Evolutionary conservation across 2,113 vertebrate species (phyloP), one percentile per base, ranked within the genome.

Genomic region (Plestiodon gilberti): DNA sequence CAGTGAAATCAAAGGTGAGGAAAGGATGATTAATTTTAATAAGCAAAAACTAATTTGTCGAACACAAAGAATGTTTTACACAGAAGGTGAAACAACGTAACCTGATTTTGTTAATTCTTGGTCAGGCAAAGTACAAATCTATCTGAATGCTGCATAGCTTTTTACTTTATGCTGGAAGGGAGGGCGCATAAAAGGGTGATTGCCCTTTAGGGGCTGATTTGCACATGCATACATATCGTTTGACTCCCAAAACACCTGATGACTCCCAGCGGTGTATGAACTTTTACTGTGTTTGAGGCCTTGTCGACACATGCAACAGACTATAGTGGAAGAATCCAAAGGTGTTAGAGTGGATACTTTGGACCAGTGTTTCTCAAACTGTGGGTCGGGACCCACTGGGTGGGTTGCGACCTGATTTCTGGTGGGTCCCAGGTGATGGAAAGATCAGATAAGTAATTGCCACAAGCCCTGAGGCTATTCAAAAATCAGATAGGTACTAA

Each of bases 1-100:
- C 48, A 81, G 78, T 38, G 85, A 90, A 95, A 93, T 94, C 85
- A 92, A 91, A 92, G 91, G 88, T 89, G 10, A 86, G 84, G 83
- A 73, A 43, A 77, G 35, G 22, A 35, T 85, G 35, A 81, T 75
- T 71, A 82, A 80, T 89, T 38, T 83, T 80, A 78, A 74, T 35
- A 83, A 83, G 91, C 87, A 83, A 84, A 92, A 92, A 91, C 89
- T 87, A 88, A 88, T 92, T 91, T 93, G 93, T 86, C 90, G 52
- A 92, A 92, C 90, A 93, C 83, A 67, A 90, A 22, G 40, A 89
- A 65, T 30, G 70, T 87, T 84, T 80, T 92, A 88, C 86, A 73
- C 57, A 61, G 52, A 80, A 52, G 67, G 79, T 74, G 48, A 86
- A 90, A 65, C 74, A 62, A 2, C 33, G 73, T 87, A 91, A 23